Evolutionary conservation across 2,888 invertebrate genomes (phyloP), one percentile per base, ranked within the genome.

Genomic region (Megastigmus dorsalis): DNA sequence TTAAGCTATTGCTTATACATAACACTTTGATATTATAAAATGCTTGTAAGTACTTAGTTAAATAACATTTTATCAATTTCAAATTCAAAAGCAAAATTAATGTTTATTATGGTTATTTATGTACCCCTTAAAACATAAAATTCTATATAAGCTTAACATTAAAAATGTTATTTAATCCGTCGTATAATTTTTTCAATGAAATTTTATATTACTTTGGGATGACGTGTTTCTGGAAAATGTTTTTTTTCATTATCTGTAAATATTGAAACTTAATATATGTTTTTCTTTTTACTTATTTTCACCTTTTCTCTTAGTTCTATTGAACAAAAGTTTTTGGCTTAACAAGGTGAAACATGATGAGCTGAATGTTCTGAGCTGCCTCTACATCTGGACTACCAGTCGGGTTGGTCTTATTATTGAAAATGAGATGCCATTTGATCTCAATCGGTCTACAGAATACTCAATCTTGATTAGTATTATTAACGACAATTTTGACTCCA

Each of bases 21-120:
- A 50, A 38, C 57, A 71, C 18, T 59, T 38, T 33, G 28, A 52
- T 50, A 48, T 50, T 65, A 41, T 65, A 52, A 65, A 65, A 65
- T 52, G 55, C 7, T 63, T 65, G 23, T 65, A 72, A 72, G 72
- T 72, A 72, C 52, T 65, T 50, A 18, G 13, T 65, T 65, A 41
- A 50, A 72, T 62, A 57, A 50, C 23, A 65, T 59, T 65, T 63
- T 65, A 41, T 30, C 45, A 38, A 50, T 28, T 72, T 48, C 5
- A 41, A 71, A 62, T 43, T 38, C 33, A 50, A 48, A 65, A 72
- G 33, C n/a, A 72, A 65, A 72, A 43, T 55, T 38, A 63, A 38
- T 72, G 52, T 55, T 45, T 36, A 43, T 65, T 48, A 38, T 59
- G 6, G 45, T 72, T 65, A 59, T 41, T 59, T 33, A 59, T 57